phyloP scores from a whole-genome alignment of 2,888 invertebrate species.

The Neoscelio sp. region DNA sequence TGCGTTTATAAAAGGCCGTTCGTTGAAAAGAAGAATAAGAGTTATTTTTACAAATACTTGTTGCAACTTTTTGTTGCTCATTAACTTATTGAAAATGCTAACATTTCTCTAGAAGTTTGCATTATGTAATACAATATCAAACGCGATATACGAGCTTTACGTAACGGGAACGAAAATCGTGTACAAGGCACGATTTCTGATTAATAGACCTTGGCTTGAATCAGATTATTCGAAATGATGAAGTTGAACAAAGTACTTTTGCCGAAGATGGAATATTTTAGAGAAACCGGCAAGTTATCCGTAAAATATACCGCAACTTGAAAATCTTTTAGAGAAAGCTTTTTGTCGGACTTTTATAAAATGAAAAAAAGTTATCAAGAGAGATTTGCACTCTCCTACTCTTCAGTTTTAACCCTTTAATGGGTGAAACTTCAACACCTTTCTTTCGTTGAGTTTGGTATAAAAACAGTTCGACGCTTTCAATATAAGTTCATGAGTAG shows the following conservation, averaged over 20 bases:
- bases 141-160: not conserved
- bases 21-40: not conserved
- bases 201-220: conserved; percentile 38
- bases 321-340: conserved; percentile 51
- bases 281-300: conserved; percentile 34
- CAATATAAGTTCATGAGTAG: conserved; percentile 18
- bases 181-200: conserved; percentile 34
- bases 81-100: conserved; percentile 17
- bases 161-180: conserved; percentile 22
- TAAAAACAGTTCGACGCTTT: conserved; percentile 37
- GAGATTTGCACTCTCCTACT: conserved; percentile 39
- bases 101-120: not conserved
- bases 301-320: conserved; percentile 52
- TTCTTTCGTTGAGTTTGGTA: conserved; percentile 33
- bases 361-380: conserved; percentile 46
- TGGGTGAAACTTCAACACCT: conserved; percentile 19
- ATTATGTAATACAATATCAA: conserved; percentile 15
- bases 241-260: conserved; percentile 47
- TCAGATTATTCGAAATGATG: conserved; percentile 56
- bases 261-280: conserved; percentile 45
- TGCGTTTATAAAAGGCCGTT: not conserved
- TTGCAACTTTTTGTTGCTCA: conserved; percentile 3
- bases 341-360: conserved; percentile 48
- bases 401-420: conserved; percentile 56
- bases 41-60: not conserved